Base-by-base conservation (phyloP, 2,113 vertebrate genomes). In the Etheostoma cragini region DNA sequence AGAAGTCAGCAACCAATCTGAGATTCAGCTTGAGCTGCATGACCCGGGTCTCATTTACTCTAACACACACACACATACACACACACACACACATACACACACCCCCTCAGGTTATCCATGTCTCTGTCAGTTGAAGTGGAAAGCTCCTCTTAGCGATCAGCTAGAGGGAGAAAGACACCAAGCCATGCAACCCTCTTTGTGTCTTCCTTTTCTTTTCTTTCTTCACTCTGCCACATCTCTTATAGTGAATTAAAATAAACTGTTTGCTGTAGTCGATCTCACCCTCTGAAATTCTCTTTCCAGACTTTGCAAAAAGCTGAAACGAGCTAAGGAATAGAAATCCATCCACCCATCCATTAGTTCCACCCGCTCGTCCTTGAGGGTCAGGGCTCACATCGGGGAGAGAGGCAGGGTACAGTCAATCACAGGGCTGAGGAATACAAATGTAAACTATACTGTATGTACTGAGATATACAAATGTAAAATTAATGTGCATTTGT, bases 1-100 rank as follows among this genome's bases (percentile, higher is more conserved):
- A 88, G 83, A 86, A 88, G 86, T 79, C 74, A 53, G 47, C 35
- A 16, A 64, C 75, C 69, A 82, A 72, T 84, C 72, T 80, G 78
- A 83, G 83, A 62, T 52, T 53, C 46, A 81, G 52, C 74, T 53
- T 11, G 26, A 74, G 53, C 19, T 86, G 76, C 72, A 72, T 89
- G 83, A 78, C 74, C 81, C 1, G 1, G 56, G 69, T 70, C 33
- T 57, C 63, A 22, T 67, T 64, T 26, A 49, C 46, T 80, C 65
- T 57, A 70, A 62, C 69, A 2, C 10, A 49, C 52, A 10, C 73
- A 35, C 33, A 65, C 73, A 71, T 66, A 22, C 62, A 58, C 78
- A 60, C 70, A 33, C 22, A 16, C 13, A 47, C 42, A 47, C 60
- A 22, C 61, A 45, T 35, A 63, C 61, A 63, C 56, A 45, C 70